Evolutionary conservation across 2,888 invertebrate genomes (phyloP).

Genomic region (Cerceris ruficornis): DNA sequence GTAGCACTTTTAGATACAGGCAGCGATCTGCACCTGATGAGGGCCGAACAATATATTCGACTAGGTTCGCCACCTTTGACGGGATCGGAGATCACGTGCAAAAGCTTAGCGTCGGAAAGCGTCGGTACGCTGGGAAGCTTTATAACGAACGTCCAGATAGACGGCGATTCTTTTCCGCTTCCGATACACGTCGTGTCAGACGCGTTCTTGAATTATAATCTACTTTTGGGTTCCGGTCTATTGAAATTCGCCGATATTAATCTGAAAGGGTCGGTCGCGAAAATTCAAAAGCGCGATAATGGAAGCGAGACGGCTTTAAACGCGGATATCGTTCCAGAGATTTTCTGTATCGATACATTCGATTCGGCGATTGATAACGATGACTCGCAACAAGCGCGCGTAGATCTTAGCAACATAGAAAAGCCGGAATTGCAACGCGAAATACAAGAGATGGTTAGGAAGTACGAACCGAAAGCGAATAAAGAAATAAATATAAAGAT

Average conservation of each 20-base stretch:
- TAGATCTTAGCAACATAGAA: constrained; percentile 8
- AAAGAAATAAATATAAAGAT: constrained; percentile 55
- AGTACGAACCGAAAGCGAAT: constrained; percentile 16
- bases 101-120: not conserved
- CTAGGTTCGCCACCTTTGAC: constrained; percentile 29
- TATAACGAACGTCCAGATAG: constrained; percentile 24
- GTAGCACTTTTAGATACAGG: constrained; percentile 11
- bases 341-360: constrained; percentile 21
- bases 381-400: not conserved
- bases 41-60: constrained; percentile 26
- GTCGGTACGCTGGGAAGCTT: constrained; percentile 21
- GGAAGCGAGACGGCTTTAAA: not conserved
- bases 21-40: constrained; percentile 39
- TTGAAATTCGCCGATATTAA: constrained; percentile 25
- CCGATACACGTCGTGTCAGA: constrained; percentile 43
- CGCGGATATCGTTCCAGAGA: constrained; percentile 24
- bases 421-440: not conserved
- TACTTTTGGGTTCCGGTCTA: constrained; percentile 45
- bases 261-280: constrained; percentile 13
- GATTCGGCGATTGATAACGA: constrained; percentile 9
- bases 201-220: constrained; percentile 14
- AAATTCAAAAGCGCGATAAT: constrained; percentile 16
- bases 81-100: constrained; percentile 17
- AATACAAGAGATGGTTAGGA: not conserved
- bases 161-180: constrained; percentile 22